Evolutionary conservation across 1,140 invertebrate genomes (phyloP).

Genomic region (Ooceraea biroi): DNA sequence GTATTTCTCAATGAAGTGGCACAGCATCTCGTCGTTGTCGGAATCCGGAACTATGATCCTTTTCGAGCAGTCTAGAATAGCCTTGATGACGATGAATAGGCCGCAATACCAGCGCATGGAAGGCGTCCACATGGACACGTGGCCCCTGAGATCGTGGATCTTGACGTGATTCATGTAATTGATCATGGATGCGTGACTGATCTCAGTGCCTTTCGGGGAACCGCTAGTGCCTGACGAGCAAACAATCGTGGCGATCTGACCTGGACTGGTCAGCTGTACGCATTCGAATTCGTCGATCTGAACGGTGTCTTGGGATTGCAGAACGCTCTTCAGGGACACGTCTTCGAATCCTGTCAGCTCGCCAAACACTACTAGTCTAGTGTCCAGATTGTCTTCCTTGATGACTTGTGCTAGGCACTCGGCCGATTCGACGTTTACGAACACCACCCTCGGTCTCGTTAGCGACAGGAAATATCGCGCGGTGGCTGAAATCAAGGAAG

Average conservation of each 20-base stretch:
- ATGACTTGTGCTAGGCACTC: slow-evolving; percentile 68
- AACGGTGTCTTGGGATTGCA: slow-evolving; percentile 56
- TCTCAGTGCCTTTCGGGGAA: slow-evolving; percentile 76
- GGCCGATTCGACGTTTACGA: slow-evolving; percentile 73
- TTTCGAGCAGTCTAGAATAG: slow-evolving; percentile 41
- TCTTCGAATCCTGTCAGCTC: slow-evolving; percentile 51
- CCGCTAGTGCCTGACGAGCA: slow-evolving; percentile 81
- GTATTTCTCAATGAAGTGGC: slow-evolving; percentile 43
- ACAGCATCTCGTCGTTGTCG: slow-evolving; percentile 15
- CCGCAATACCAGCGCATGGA: slow-evolving; percentile 46
- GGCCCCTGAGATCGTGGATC: slow-evolving; percentile 34
- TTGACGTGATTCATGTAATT: slow-evolving; percentile 57
- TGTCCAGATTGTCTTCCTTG: slow-evolving; percentile 63
- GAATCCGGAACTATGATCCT: slow-evolving; percentile 23
- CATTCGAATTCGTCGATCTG: slow-evolving; percentile 35
- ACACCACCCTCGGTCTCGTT: slow-evolving; percentile 81
- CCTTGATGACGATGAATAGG: slow-evolving; percentile 46
- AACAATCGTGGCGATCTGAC: slow-evolving; percentile 77
- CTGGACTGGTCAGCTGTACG: slow-evolving; percentile 58
- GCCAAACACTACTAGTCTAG: slow-evolving; percentile 78
- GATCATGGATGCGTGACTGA: slow-evolving; percentile 48
- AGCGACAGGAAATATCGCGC: slow-evolving; percentile 78
- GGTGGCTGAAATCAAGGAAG: slow-evolving; percentile 68
- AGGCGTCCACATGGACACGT: slow-evolving; percentile 52
- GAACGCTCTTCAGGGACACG: slow-evolving; percentile 63